Base-by-base conservation (phyloP, 2,888 invertebrate genomes). In the Allolobophora icterica region DNA sequence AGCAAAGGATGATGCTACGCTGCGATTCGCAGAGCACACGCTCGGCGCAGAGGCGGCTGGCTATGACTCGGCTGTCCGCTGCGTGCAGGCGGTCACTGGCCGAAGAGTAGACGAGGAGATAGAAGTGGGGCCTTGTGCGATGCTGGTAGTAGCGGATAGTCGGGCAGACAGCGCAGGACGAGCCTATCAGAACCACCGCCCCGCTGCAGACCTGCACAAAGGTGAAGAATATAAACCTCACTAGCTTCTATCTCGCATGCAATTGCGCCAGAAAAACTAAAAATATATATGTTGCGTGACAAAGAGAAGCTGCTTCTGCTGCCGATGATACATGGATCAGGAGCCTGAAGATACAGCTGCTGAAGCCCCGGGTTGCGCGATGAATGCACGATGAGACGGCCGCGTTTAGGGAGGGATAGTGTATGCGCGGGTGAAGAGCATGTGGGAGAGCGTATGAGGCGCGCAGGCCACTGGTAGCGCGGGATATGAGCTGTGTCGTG, bases 261-360 rank as follows among this genome's bases (percentile, higher is more conserved):
- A 13, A 8, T n/a, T n/a, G 71, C 71, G 71, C 71, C n/a, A 5
- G 1, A 52, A 24, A 21, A 52, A 71, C 71, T 71, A 71, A 71
- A 71, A n/a, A 71, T 71, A 71, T 71, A 71, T 71, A 71, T 71
- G 5, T 71, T 71, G n/a, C 71, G 71, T n/a, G 71, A 71, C 71
- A 71, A 71, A n/a, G 71, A 8, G 52, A 52, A 21, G 52, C 71
- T 71, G n/a, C 71, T 30, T 5, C n/a, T 1, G 71, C 71, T 71
- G 71, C 24, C 5, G 30, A 13, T 42, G 42, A 52, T 52, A 52
- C 52, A 52, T 1, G 15, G 52, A 5, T 21, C 52, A 52, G 52
- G 52, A 21, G 52, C 24, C 52, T 52, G 52, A 52, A 52, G 52
- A 52, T 52, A 15, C 52, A 1, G 52, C 21, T 21, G 24, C 71